Evolutionary conservation across 2,888 invertebrate species (phyloP), one percentile per base, ranked within the genome.

Genomic region (Stictocephala bisonia): DNA sequence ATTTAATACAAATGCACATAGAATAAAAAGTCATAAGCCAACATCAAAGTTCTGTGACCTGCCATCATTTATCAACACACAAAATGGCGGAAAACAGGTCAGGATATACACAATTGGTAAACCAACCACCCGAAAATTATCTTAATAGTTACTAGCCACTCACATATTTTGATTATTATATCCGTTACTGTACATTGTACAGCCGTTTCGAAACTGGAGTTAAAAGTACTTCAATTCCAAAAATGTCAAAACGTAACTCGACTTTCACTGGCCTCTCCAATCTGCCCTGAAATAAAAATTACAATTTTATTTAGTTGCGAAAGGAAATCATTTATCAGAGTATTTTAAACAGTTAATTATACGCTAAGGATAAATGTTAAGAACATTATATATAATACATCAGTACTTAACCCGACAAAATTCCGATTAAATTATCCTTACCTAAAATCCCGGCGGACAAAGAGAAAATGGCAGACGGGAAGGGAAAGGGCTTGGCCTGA

Each of bases 371-470:
- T n/a, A n/a, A n/a, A n/a, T n/a, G n/a, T n/a, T n/a, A n/a, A n/a
- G n/a, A n/a, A n/a, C n/a, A n/a, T n/a, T n/a, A n/a, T n/a, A n/a
- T n/a, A n/a, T n/a, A n/a, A n/a, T n/a, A n/a, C n/a, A n/a, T n/a
- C n/a, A n/a, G n/a, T n/a, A n/a, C n/a, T n/a, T n/a, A n/a, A n/a
- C n/a, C n/a, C n/a, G n/a, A n/a, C n/a, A n/a, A n/a, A n/a, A n/a
- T n/a, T n/a, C n/a, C n/a, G n/a, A n/a, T n/a, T 22, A 60, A 27
- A 50, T 50, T 60, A 13, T 24, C 11, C n/a, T 71, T 56, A 73
- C 75, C 73, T 73, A 70, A 44, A 86, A 87, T 44, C 86, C 86
- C 87, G 87, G 87, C 86, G 88, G 88, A 88, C 88, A 88, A 88
- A 86, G 88, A 87, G 85, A 85, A 86, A 87, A 87, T 88, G 87